Percentiles rank a stretch among this genome's conserved stretches.
phyloP scores from a whole-genome alignment of 2,888 invertebrate species.

The Hypsopygia costalis region DNA sequence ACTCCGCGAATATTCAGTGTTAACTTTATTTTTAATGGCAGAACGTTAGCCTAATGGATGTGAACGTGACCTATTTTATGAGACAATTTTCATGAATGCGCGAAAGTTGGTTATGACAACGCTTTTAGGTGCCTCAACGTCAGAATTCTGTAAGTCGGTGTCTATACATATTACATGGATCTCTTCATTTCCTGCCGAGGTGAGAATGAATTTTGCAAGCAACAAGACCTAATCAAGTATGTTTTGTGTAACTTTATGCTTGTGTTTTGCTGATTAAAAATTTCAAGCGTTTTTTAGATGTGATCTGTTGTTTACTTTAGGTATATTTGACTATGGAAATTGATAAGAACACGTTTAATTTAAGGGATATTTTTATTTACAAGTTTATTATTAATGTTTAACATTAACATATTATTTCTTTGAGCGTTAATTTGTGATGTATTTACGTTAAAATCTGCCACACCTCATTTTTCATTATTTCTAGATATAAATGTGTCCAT shows the following conservation, averaged over 20 bases:
- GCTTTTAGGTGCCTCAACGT: conserved; percentile 56
- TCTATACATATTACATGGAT: conserved; percentile 3
- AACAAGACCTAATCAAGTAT: not conserved
- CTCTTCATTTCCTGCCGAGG: not conserved
- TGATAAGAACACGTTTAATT: no score
- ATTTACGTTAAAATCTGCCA: no score
- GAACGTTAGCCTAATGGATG: conserved; percentile 69
- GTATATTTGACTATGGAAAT: no score
- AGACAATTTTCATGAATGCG: conserved; percentile 66
- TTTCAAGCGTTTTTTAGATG: no score
- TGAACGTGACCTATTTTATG: conserved; percentile 70
- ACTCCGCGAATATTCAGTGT: conserved; percentile 57
- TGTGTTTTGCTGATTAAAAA: not conserved
- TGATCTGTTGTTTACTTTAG: no score
- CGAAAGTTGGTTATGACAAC: conserved; percentile 61
- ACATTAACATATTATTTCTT: no score
- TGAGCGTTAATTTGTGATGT: no score
- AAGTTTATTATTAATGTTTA: no score
- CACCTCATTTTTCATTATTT: no score
- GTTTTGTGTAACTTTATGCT: conserved; percentile 10
- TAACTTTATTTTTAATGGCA: conserved; percentile 74
- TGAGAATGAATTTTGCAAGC: not conserved
- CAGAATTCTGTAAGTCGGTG: conserved; percentile 27
- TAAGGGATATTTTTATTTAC: no score
- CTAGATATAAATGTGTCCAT: no score